These are phyloP conservation scores for Caiman crocodilus DNA, from an alignment of 2,797 vertebrate species.

Conservation along the genomic window DNA sequence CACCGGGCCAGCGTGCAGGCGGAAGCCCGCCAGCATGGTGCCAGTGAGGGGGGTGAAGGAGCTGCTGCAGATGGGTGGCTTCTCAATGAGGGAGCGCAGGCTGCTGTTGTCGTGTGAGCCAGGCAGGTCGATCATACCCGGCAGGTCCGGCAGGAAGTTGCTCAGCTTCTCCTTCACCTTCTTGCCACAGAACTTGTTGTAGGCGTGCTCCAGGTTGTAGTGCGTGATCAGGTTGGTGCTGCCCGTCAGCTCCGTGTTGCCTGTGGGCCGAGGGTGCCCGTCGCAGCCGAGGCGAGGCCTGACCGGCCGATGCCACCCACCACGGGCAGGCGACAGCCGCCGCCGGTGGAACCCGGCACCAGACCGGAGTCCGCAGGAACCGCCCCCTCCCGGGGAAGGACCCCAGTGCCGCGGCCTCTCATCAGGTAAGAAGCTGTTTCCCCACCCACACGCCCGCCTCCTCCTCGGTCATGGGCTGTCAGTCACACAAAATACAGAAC, in stretches of 20 bases:
- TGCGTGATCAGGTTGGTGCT: slow-evolving; percentile 98
- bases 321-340: neutral
- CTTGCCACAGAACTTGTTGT: slow-evolving; percentile 98
- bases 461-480: neutral
- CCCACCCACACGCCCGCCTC: no score
- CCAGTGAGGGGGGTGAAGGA: slow-evolving; percentile 96
- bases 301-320: neutral
- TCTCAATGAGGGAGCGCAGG: slow-evolving; percentile 95
- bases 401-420: no score
- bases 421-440: no score
- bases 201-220: slow-evolving; percentile 96
- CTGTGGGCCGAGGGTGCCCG: slow-evolving; percentile 68
- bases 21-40: slow-evolving; percentile 94
- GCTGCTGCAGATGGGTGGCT: slow-evolving; percentile 96
- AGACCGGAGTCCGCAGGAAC: neutral
- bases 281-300: no score
- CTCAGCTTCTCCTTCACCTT: slow-evolving; percentile 99
- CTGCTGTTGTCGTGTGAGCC: slow-evolving; percentile 96
- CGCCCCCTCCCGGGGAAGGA: neutral
- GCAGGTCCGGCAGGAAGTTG: slow-evolving; percentile 97
- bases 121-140: slow-evolving; percentile 97
- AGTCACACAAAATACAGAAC: neutral
- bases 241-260: slow-evolving; percentile 93
- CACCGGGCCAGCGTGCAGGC: slow-evolving; percentile 97
- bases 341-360: no score